These are phyloP conservation scores for Periphyllus acericola DNA, from an alignment of 2,888 invertebrate species.

Conservation along the genomic window DNA sequence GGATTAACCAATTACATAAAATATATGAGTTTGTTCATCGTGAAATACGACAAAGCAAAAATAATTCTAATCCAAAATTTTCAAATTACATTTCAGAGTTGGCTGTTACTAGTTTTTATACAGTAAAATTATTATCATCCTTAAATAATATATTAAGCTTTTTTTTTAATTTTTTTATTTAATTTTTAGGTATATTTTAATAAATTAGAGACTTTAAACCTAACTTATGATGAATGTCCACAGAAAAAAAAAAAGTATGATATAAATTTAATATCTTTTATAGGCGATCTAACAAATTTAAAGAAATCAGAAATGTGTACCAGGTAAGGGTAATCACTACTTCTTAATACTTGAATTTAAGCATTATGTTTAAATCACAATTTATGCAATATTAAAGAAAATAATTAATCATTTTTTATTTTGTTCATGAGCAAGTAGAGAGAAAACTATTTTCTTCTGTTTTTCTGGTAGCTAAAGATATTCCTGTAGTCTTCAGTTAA, in stretches of 20 bases:
- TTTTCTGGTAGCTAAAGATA: too few species aligned
- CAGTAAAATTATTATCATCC: constrained; percentile 32
- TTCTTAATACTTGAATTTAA: not conserved
- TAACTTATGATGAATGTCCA: not conserved
- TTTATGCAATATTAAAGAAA: too few species aligned
- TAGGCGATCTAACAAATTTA: constrained; percentile 32
- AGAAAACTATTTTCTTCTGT: too few species aligned
- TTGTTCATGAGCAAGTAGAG: too few species aligned
- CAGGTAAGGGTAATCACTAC: not conserved
- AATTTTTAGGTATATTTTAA: constrained; percentile 41
- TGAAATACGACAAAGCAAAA: constrained; percentile 48
- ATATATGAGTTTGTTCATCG: constrained; percentile 51
- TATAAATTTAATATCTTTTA: constrained; percentile 18
- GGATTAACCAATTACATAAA: constrained; percentile 33
- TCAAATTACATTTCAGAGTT: constrained; percentile 31
- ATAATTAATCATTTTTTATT: too few species aligned
- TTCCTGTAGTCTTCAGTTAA: too few species aligned
- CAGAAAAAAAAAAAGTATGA: constrained; percentile 42
- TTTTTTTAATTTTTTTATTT: constrained; percentile 1
- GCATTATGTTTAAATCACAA: not conserved
- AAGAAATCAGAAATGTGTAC: constrained; percentile 21
- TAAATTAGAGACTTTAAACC: not conserved
- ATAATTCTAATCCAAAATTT: constrained; percentile 43
- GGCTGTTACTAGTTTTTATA: constrained; percentile 39
- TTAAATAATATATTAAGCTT: not conserved